Conservation (phyloP, 2,113 vertebrate species). For the Oplegnathus fasciatus region DNA sequence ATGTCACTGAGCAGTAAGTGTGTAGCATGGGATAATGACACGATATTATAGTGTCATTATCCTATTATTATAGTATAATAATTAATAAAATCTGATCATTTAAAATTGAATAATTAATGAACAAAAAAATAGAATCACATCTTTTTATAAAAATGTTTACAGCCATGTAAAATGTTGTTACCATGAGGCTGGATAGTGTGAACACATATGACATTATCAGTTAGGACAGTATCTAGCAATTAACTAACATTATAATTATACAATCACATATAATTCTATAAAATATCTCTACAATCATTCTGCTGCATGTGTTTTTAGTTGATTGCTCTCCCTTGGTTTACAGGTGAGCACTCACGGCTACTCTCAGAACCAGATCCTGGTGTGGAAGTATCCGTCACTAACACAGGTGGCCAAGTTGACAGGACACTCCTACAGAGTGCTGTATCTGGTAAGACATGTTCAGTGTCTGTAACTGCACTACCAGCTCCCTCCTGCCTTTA, state of each 20-base stretch:
- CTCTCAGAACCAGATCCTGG: conserved; percentile 89
- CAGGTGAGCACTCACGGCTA: conserved; percentile 90
- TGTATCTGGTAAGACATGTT: conserved; percentile 83
- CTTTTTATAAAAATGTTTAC: not conserved
- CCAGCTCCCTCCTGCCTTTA: not conserved
- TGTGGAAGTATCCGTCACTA: conserved; percentile 88
- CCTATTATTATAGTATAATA: too few species aligned
- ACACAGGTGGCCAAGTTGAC: conserved; percentile 88
- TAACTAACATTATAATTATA: not conserved
- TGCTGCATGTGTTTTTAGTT: not conserved
- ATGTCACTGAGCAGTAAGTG: not conserved
- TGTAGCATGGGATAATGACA: not conserved
- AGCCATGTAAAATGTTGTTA: not conserved
- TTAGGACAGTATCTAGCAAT: not conserved
- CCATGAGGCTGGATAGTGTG: not conserved
- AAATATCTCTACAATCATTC: not conserved
- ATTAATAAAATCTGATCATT: too few species aligned
- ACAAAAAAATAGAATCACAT: not conserved
- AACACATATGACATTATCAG: not conserved
- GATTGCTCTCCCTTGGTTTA: conserved; percentile 1
- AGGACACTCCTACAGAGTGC: conserved; percentile 87
- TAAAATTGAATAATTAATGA: too few species aligned
- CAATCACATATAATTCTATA: not conserved
- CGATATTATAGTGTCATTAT: too few species aligned
- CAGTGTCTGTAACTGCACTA: too few species aligned